Evolutionary conservation across 2,113 vertebrate species (phyloP).

Genomic region (Eupsittula cactorum): DNA sequence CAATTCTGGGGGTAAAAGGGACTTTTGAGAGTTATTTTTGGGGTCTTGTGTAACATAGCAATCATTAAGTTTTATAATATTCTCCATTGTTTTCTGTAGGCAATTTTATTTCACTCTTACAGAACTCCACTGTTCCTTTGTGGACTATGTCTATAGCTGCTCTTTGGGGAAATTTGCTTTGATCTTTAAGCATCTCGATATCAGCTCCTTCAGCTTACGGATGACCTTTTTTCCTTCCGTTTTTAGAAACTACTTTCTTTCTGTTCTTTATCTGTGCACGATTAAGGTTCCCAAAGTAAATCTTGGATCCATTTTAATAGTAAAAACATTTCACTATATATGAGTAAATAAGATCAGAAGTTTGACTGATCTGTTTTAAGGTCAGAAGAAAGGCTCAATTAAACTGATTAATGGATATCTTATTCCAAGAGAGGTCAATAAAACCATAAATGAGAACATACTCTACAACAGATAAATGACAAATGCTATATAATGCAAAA

Average conservation of each 20-base stretch:
- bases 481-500: not conserved
- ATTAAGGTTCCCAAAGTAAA: not conserved
- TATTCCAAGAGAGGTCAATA: not conserved
- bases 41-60: not conserved
- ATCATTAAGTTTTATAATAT: not conserved
- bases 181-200: not conserved
- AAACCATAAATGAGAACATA: not conserved
- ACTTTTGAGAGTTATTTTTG: not conserved
- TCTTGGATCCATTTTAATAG: not conserved
- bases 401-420: not conserved
- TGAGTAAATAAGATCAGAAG: not conserved
- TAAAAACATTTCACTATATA: not conserved
- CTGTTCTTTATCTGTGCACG: not conserved
- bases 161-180: constrained; percentile 1
- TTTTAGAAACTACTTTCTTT: not conserved
- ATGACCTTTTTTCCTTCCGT: not conserved
- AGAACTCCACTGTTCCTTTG: not conserved
- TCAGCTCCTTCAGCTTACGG: not conserved
- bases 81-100: not conserved
- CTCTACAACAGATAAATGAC: not conserved
- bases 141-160: not conserved
- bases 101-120: not conserved
- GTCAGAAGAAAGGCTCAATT: not conserved
- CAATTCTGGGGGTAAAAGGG: not conserved
- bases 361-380: not conserved